phyloP scores from a whole-genome alignment of 2,113 vertebrate genomes.

The Rana temporaria region DNA sequence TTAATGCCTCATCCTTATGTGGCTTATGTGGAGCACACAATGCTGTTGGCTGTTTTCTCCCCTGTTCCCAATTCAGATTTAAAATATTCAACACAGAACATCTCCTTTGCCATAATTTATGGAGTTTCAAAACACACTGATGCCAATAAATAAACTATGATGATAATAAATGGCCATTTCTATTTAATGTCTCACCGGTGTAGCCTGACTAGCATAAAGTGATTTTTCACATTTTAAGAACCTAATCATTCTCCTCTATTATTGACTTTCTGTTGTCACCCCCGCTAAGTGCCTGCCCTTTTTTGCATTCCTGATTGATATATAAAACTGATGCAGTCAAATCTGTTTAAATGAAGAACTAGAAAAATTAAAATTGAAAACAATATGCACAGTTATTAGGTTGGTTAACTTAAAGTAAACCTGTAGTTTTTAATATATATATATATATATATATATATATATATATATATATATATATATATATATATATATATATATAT shows the following conservation, averaged over 20 bases:
- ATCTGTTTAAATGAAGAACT: not conserved
- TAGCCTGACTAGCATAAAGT: conserved; percentile 29
- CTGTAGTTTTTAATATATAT: too few species aligned
- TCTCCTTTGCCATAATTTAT: conserved; percentile 24
- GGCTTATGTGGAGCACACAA: too few species aligned
- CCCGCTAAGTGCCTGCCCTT: conserved; percentile 23
- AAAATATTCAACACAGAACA: not conserved
- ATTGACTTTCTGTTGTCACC: conserved; percentile 46
- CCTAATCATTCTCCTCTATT: conserved; percentile 43
- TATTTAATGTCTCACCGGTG: conserved; percentile 43
- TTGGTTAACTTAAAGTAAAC: not conserved
- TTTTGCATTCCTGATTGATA: conserved; percentile 54
- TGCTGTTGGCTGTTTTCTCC: too few species aligned
- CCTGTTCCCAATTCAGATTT: too few species aligned
- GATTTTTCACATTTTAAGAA: conserved; percentile 52
- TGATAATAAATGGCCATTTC: conserved; percentile 34
- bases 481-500: too few species aligned
- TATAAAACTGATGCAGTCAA: conserved; percentile 20
- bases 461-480: too few species aligned
- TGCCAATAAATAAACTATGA: conserved; percentile 53
- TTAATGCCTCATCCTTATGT: too few species aligned
- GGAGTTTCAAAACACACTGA: conserved; percentile 38
- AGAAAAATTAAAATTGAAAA: conserved; percentile 1
- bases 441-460: too few species aligned
- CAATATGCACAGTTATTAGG: not conserved